These are phyloP conservation scores for Oithona nana DNA, from an alignment of 2,888 invertebrate genomes.

Conservation along the genomic window DNA sequence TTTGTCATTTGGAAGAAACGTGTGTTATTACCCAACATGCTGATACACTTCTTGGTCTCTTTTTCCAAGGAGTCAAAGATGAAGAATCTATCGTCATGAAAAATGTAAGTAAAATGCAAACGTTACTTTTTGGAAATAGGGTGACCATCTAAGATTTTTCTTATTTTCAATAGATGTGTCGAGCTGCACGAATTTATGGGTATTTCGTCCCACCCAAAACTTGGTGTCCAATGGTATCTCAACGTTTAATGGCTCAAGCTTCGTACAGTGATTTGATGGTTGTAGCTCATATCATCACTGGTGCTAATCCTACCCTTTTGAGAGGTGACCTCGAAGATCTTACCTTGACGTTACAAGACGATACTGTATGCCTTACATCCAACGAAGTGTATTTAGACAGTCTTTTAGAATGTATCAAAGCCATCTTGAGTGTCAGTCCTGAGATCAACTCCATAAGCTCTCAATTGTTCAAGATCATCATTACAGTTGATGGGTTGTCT, in stretches of 20 bases:
- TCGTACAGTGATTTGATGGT: background rate
- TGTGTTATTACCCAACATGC: background rate
- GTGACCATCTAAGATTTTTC: no score
- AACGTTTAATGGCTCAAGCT: background rate
- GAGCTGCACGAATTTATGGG: constrained; percentile 1
- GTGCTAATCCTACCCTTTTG: background rate
- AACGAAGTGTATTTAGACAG: background rate
- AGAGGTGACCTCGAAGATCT: background rate
- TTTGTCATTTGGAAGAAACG: constrained; percentile 1
- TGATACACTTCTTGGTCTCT: background rate
- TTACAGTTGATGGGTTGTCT: background rate
- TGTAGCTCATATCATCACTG: background rate
- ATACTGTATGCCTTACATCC: background rate
- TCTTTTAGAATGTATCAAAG: background rate
- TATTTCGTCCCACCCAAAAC: constrained; percentile 3
- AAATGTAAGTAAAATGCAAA: background rate
- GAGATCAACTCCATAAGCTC: background rate
- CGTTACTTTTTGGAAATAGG: background rate
- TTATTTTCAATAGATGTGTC: background rate
- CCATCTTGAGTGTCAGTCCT: background rate
- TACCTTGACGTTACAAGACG: background rate
- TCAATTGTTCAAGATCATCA: constrained; percentile 1
- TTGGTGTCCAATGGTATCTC: background rate
- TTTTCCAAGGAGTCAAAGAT: background rate
- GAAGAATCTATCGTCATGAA: background rate